Percentiles rank a stretch among this genome's conserved stretches.
Evolutionary conservation across 2,888 invertebrate genomes (phyloP).

Genomic region (Agriopis leucophaearia): DNA sequence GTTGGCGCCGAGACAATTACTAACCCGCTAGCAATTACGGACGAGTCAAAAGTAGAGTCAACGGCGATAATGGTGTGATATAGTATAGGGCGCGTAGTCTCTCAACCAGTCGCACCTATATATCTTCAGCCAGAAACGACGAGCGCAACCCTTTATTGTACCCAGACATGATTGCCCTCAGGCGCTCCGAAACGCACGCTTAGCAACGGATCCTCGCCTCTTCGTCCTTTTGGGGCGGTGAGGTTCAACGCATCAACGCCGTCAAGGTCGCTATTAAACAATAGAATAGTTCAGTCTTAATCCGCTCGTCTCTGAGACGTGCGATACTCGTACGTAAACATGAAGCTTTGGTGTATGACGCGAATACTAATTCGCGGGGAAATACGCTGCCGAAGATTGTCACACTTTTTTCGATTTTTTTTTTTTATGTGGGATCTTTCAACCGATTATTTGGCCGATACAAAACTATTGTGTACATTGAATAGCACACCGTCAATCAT

Average conservation of each 20-base stretch:
- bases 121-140: conserved; percentile 78
- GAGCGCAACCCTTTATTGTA: conserved; percentile 82
- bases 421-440: conserved; percentile 50
- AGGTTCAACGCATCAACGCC: conserved; percentile 64
- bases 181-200: conserved; percentile 79
- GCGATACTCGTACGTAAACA: conserved; percentile 68
- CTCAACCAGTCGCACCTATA: conserved; percentile 65
- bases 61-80: conserved; percentile 75
- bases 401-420: conserved; percentile 61
- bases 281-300: conserved; percentile 63
- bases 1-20: conserved; percentile 44
- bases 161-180: conserved; percentile 83
- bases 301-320: conserved; percentile 57
- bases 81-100: conserved; percentile 73
- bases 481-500: conserved; percentile 65
- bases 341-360: conserved; percentile 40
- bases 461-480: conserved; percentile 30
- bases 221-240: conserved; percentile 61
- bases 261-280: conserved; percentile 64
- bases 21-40: conserved; percentile 64
- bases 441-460: conserved; percentile 26
- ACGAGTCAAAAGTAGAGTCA: conserved; percentile 32
- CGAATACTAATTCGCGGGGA: conserved; percentile 76
- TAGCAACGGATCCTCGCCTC: conserved; percentile 72
- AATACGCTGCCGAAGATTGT: conserved; percentile 66